Evolutionary conservation across 1,140 invertebrate species (phyloP), one percentile per base, ranked within the genome.

Genomic region (Laodelphax striatellus): DNA sequence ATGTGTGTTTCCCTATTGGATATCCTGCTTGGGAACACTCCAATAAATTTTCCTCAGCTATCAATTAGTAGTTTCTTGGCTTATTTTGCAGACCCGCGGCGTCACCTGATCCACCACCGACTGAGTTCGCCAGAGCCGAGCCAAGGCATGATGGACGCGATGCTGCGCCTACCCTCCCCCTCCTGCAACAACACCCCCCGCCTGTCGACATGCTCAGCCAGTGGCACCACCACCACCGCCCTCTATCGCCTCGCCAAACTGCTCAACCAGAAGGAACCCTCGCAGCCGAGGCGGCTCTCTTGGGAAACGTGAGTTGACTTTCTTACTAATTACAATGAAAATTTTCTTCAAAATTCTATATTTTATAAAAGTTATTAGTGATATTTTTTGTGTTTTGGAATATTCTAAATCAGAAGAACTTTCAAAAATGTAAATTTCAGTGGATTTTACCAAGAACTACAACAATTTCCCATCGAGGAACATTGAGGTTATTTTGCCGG

Each of bases 251-350:
- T 89, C 24, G 81, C 85, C 8, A 77, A 82, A 62, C 75, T 88
- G 31, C 75, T 89, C 52, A 85, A 86, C 66, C 82, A 86, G 69
- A 65, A 78, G 61, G 71, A 69, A 61, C 62, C 57, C 28, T 17
- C 55, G 17, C 17, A 56, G 28, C 52, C 44, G n/a, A 74, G 87
- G 61, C 76, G 87, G 62, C 79, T 88, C 55, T 87, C 85, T 67
- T 88, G 86, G 86, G 87, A 90, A 71, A 81, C 84, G 86, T 88
- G 74, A 72, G 72, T 59, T n/a, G n/a, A n/a, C n/a, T n/a, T n/a
- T n/a, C n/a, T n/a, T n/a, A n/a, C n/a, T n/a, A n/a, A n/a, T n/a
- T n/a, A n/a, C n/a, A n/a, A n/a, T n/a, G n/a, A n/a, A n/a, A n/a
- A n/a, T n/a, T n/a, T n/a, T n/a, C n/a, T n/a, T n/a, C n/a, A n/a